Evolutionary conservation across 2,797 vertebrate genomes (phyloP).

Genomic region (Halcyon badia): DNA sequence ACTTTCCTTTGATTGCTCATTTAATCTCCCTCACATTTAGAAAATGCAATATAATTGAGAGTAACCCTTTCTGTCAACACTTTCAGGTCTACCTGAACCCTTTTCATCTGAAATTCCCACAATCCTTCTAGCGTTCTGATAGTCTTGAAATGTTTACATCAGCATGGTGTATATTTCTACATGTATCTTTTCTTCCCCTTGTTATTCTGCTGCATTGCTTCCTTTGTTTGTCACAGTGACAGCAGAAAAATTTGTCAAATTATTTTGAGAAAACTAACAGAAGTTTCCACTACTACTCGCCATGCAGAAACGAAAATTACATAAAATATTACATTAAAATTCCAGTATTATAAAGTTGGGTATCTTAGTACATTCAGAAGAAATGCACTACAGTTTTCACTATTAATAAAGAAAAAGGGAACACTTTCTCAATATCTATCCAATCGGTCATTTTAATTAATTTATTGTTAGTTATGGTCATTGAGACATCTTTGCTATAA

Average conservation of each 20-base stretch:
- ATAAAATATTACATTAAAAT: not conserved
- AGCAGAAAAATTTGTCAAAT: not conserved
- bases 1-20: not conserved
- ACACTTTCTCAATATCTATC: not conserved
- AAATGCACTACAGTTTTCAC: not conserved
- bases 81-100: not conserved
- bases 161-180: not conserved
- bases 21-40: not conserved
- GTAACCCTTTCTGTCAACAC: not conserved
- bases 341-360: not conserved
- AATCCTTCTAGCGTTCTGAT: not conserved
- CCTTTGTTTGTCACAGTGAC: not conserved
- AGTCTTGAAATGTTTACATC: not conserved
- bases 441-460: not conserved
- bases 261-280: not conserved
- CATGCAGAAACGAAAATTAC: not conserved
- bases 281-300: not conserved
- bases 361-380: not conserved
- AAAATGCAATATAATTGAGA: not conserved
- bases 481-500: not conserved
- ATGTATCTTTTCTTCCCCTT: not conserved
- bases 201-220: not conserved
- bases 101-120: not conserved
- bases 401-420: not conserved
- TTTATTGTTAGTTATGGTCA: not conserved